Evolutionary conservation across 2,797 vertebrate genomes (phyloP).

Genomic region (Lepus oiostolus): DNA sequence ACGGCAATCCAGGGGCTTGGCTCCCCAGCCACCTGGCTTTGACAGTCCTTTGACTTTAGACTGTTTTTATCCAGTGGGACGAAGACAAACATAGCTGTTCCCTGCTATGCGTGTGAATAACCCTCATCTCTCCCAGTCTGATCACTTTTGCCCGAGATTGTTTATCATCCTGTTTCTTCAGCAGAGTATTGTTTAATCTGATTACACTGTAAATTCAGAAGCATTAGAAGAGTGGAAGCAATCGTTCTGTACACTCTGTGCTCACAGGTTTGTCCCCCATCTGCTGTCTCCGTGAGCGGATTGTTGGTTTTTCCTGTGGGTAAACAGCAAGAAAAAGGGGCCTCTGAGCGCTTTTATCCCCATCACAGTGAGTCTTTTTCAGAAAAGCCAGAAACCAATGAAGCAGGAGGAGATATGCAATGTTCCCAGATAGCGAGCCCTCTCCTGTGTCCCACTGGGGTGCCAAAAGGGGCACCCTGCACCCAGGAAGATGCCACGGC

Average conservation of each 20-base stretch:
- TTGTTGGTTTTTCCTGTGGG: constrained; percentile 58
- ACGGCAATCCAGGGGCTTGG: background rate
- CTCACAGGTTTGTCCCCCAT: constrained; percentile 26
- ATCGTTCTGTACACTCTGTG: constrained; percentile 57
- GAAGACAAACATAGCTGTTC: constrained; percentile 48
- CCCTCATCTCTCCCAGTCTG: background rate
- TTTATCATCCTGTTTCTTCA: constrained; percentile 63
- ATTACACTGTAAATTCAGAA: background rate
- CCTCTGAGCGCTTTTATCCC: constrained; percentile 57
- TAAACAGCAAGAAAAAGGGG: constrained; percentile 40
- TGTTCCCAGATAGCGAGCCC: rapidly evolving
- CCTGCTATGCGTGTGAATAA: constrained; percentile 54
- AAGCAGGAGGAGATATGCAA: background rate
- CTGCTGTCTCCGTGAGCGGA: constrained; percentile 33
- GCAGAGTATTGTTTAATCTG: constrained; percentile 29
- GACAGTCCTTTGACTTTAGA: constrained; percentile 46
- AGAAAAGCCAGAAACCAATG: background rate
- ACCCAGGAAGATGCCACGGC: background rate
- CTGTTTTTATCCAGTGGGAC: constrained; percentile 20
- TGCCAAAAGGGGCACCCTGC: background rate
- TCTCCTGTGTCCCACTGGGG: background rate
- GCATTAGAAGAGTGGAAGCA: constrained; percentile 20
- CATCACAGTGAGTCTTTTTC: constrained; percentile 27
- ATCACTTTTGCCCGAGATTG: constrained; percentile 66
- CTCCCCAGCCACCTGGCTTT: background rate